phyloP scores from a whole-genome alignment of 2,888 invertebrate genomes.

The Endomychus coccineus region DNA sequence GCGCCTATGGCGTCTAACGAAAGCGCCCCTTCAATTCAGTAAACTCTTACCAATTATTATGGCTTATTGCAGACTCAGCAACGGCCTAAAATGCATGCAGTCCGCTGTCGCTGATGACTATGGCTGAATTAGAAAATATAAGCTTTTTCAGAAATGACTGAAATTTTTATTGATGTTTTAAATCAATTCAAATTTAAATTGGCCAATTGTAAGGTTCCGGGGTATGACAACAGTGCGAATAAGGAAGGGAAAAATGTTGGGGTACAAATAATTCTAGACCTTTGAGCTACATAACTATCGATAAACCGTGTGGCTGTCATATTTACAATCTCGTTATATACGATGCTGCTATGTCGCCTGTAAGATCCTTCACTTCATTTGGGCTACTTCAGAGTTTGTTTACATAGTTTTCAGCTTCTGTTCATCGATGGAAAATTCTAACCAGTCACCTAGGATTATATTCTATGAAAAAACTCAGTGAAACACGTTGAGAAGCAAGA shows the following conservation, averaged over 20 bases:
- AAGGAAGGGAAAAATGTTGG: conserved; percentile 34
- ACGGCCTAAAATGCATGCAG: too few relatives aligned
- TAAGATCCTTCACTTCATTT: conserved; percentile 32
- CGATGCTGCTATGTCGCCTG: conserved; percentile 23
- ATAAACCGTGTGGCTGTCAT: conserved; percentile 20
- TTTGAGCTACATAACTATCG: conserved; percentile 16
- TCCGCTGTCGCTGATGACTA: too few relatives aligned
- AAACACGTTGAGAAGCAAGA: conserved; percentile 29
- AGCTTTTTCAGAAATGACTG: too few relatives aligned
- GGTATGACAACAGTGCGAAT: conserved; percentile 35
- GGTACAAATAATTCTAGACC: conserved; percentile 32
- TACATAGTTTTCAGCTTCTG: conserved; percentile 23
- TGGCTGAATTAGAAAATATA: too few relatives aligned
- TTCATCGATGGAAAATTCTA: conserved; percentile 26
- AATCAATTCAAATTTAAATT: conserved; percentile 29
- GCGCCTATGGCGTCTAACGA: too few relatives aligned
- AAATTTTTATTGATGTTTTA: conserved; percentile 23
- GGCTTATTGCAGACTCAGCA: too few relatives aligned
- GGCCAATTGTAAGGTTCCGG: conserved; percentile 31
- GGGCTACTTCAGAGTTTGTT: conserved; percentile 28
- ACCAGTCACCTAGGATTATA: conserved; percentile 25
- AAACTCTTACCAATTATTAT: too few relatives aligned
- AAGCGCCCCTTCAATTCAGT: too few relatives aligned
- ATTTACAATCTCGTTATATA: conserved; percentile 18
- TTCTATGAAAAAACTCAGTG: conserved; percentile 27